Evolutionary conservation across 1,140 invertebrate species (phyloP), one percentile per base, ranked within the genome.

Genomic region (Philotrypesis tridentata): DNA sequence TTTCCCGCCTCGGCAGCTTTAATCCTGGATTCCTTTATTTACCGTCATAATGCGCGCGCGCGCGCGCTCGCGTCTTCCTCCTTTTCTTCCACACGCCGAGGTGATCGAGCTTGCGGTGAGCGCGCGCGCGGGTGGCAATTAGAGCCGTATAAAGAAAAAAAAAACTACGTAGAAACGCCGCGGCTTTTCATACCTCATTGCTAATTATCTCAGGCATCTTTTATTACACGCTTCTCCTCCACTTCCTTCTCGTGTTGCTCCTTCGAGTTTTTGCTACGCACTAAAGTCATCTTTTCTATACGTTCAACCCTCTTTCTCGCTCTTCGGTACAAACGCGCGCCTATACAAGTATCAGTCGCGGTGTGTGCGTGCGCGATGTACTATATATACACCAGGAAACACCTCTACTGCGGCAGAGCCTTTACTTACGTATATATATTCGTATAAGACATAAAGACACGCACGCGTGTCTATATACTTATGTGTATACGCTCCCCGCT

Each of bases 131-230:
- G 48, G 17, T 14, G 40, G 33, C 27, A 31, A 78, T 77, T 67
- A 77, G 63, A 23, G 37, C 40, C 17, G 9, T 37, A 37, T 37
- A 43, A 12, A 43, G 7, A 2, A 43, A 14, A 43, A 43, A 43
- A 43, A 43, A 43, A 11, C 40, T 43, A 12, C 40, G 12, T 14
- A 43, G 1, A 43, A 43, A 12, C 40, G 12, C 17, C 14, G 5
- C n/a, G n/a, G n/a, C 48, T 55, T 67, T 23, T 48, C 33, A n/a
- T 73, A 55, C n/a, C 60, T 31, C 31, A 61, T 74, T 60, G 31
- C 17, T 74, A 77, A 43, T 48, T 68, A 48, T 68, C 40, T 31
- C 31, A 55, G 4, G 1, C 0, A 63, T 55, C 33, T 31, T 55
- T 68, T 21, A 31, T 55, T 43, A 9, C 21, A 23, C 8, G 1